Evolutionary conservation across 1,140 invertebrate genomes (phyloP), one percentile per base, ranked within the genome.

Genomic region (Nymphalis io): DNA sequence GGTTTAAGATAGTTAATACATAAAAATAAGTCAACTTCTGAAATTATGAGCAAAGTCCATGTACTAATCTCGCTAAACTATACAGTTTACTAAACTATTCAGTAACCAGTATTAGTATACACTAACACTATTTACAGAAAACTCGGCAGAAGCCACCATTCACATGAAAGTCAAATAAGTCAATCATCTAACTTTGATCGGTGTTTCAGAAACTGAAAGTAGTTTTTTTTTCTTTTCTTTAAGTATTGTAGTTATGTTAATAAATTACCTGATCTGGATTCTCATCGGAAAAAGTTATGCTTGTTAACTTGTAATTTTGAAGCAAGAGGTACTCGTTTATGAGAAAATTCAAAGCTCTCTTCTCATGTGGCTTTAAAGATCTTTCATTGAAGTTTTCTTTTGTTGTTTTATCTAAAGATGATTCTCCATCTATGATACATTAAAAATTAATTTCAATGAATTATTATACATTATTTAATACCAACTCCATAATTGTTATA

Each of bases 271-370:
- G 96, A 84, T 97, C 94, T 83, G 96, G 96, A 93, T 97, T 97
- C 93, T 98, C 97, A 93, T 98, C 97, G 55, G 96, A 95, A 92
- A 98, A 98, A 23, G 97, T 98, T 44, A 98, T 97, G 0, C 96
- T 97, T 6, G 97, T 97, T 15, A 98, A 88, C 92, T 98, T 98
- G 84, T 97, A 98, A 58, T 95, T 95, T 84, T 96, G 94, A 11
- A 94, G 87, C 39, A 98, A 84, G 15, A 98, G 88, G 88, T 98
- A 98, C 90, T 98, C 97, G 90, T 98, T 97, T 51, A 98, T 95
- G 8, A 98, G 92, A 89, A 96, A 98, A 91, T 98, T 98, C 0
- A 98, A 85, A 38, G 96, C 96, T 89, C 96, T 93, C 84, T 95
- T 95, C 84, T 98, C 97, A 87, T 97, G 95, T 13, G 96, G 96